Percentiles rank a stretch among this genome's conserved stretches.
These are phyloP conservation scores for Hyposoter didymator DNA, from an alignment of 2,888 invertebrate genomes.

Conservation along the genomic window DNA sequence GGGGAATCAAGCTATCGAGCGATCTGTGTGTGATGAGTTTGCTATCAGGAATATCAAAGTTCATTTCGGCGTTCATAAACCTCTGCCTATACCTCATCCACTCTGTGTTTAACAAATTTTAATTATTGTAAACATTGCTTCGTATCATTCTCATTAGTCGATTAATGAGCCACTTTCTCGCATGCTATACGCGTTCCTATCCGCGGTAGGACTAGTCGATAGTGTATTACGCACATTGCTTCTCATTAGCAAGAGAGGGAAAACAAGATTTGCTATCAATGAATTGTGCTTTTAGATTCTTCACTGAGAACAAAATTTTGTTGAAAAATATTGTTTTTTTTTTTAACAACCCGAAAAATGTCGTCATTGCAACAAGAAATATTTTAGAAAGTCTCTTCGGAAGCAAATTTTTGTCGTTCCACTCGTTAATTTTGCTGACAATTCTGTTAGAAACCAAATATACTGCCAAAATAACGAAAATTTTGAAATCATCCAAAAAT, in stretches of 20 bases:
- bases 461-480: no score
- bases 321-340: no score
- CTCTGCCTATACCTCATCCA: neutral
- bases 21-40: neutral
- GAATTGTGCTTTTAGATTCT: neutral
- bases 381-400: no score
- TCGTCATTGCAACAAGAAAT: no score
- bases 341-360: no score
- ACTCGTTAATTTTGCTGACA: no score
- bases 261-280: neutral
- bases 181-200: constrained; percentile 29
- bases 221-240: constrained; percentile 7
- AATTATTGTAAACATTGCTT: constrained; percentile 74
- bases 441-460: no score
- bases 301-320: no score
- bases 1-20: neutral
- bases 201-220: constrained; percentile 37
- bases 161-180: constrained; percentile 67
- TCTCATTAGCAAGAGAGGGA: neutral
- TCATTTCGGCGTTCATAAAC: neutral
- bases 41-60: constrained; percentile 4
- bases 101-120: constrained; percentile 56
- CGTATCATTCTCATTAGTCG: constrained; percentile 73
- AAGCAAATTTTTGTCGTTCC: no score
- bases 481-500: no score